phyloP scores from a whole-genome alignment of 2,113 vertebrate species.

The Myiozetetes cayanensis region DNA sequence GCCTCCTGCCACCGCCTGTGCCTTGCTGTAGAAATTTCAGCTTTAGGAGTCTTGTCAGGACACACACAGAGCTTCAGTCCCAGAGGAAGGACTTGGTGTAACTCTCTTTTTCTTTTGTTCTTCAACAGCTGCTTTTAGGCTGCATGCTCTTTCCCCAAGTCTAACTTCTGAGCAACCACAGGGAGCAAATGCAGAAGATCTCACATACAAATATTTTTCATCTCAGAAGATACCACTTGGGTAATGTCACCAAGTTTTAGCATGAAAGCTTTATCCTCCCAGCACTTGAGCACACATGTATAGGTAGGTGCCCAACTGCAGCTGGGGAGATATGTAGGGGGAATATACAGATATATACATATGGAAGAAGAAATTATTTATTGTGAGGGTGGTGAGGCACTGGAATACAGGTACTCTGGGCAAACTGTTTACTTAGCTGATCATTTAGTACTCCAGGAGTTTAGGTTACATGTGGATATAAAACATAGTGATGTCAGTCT shows the following conservation, averaged over 20 bases:
- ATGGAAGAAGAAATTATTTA: neutral
- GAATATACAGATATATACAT: neutral
- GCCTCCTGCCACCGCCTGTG: neutral
- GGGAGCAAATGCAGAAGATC: neutral
- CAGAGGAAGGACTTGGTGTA: neutral
- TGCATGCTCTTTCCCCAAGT: neutral
- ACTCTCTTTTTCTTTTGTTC: neutral
- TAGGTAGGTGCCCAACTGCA: no score
- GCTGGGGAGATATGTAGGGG: no score
- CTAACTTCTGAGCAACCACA: neutral
- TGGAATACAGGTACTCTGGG: neutral
- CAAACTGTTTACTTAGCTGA: neutral
- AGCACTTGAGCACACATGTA: fast-evolving
- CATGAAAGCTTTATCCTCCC: neutral
- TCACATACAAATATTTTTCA: neutral
- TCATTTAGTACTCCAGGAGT: neutral
- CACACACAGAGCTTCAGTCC: neutral
- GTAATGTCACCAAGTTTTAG: neutral
- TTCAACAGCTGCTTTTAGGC: neutral
- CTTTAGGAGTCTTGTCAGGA: neutral
- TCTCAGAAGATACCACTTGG: neutral
- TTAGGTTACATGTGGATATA: neutral
- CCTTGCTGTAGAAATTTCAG: neutral
- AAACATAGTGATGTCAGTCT: neutral
- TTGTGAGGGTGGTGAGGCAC: neutral